Conservation (phyloP, 2,797 vertebrate genomes). For the Oreonectes daqikongensis region DNA sequence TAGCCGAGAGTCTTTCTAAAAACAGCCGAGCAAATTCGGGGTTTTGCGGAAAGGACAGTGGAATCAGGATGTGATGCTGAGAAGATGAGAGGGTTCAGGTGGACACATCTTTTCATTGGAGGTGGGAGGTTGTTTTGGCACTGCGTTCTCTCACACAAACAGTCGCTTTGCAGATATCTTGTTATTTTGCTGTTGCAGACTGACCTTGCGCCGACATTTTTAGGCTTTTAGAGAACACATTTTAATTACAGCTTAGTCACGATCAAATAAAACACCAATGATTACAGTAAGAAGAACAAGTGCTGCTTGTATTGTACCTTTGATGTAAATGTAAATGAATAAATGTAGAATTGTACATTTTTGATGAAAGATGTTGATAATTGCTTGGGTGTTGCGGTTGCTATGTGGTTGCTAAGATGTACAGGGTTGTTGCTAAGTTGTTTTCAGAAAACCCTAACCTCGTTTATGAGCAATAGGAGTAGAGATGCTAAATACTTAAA, state of each 20-base stretch:
- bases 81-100: slow-evolving; percentile 36
- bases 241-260: slow-evolving; percentile 17
- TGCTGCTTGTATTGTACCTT: background rate
- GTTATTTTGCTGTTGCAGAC: slow-evolving; percentile 25
- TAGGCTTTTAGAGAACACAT: slow-evolving; percentile 13
- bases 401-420: background rate
- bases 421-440: background rate
- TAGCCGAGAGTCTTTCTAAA: slow-evolving; percentile 24
- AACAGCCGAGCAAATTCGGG: slow-evolving; percentile 20
- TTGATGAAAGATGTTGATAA: background rate
- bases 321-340: background rate
- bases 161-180: slow-evolving; percentile 23
- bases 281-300: slow-evolving; percentile 7
- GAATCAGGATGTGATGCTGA: slow-evolving; percentile 26
- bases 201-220: slow-evolving; percentile 29
- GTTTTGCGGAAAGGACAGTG: slow-evolving; percentile 25
- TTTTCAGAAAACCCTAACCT: background rate
- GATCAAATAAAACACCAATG: background rate
- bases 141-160: slow-evolving; percentile 3
- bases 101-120: slow-evolving; percentile 23
- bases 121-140: slow-evolving; percentile 23
- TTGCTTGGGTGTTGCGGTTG: background rate
- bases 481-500: background rate
- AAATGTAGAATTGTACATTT: background rate
- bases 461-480: background rate